Percentiles rank a stretch among this genome's conserved stretches.
These are phyloP conservation scores for Agrilus cyanescens DNA, from an alignment of 2,888 invertebrate species.

Conservation along the genomic window DNA sequence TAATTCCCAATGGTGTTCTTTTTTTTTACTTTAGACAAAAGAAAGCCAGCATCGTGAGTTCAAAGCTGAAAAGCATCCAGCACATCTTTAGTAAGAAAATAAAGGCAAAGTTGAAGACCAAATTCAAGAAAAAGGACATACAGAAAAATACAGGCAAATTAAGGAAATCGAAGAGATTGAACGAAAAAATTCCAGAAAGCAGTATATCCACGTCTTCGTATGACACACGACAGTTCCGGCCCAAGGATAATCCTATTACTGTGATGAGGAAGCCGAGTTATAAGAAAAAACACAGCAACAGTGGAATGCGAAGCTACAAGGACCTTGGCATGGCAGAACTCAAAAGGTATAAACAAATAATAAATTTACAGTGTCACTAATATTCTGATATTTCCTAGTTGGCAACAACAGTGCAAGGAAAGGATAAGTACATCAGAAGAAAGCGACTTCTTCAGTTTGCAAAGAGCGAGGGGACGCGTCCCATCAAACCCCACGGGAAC, in stretches of 20 bases:
- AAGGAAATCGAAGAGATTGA: slow-evolving; percentile 1
- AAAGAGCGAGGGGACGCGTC: slow-evolving; percentile 25
- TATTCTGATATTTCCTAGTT: too few relatives aligned
- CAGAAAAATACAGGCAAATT: slow-evolving; percentile 2
- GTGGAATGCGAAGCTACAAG: too few relatives aligned
- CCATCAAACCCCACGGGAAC: slow-evolving; percentile 22
- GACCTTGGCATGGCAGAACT: too few relatives aligned
- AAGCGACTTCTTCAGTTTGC: slow-evolving; percentile 36
- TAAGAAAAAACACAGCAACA: slow-evolving; percentile 19
- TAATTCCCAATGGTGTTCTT: too few relatives aligned
- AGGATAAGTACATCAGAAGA: slow-evolving; percentile 36
- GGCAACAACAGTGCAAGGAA: slow-evolving; percentile 9
- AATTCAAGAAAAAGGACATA: slow-evolving; percentile 13
- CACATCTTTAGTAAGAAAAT: slow-evolving; percentile 49
- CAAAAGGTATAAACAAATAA: slow-evolving; percentile 3
- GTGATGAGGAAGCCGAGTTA: slow-evolving; percentile 23
- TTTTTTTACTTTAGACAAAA: slow-evolving; percentile 13
- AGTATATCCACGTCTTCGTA: slow-evolving; percentile 51
- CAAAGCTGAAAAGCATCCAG: slow-evolving; percentile 30
- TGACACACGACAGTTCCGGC: slow-evolving; percentile 48
- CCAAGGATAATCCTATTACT: slow-evolving; percentile 38
- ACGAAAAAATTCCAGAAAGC: slow-evolving; percentile 39
- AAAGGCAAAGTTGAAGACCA: slow-evolving; percentile 25
- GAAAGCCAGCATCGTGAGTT: slow-evolving; percentile 23
- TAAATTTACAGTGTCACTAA: not conserved